Base-by-base conservation (phyloP, 2,888 invertebrate species). In the Leptinotarsa peninsularis region DNA sequence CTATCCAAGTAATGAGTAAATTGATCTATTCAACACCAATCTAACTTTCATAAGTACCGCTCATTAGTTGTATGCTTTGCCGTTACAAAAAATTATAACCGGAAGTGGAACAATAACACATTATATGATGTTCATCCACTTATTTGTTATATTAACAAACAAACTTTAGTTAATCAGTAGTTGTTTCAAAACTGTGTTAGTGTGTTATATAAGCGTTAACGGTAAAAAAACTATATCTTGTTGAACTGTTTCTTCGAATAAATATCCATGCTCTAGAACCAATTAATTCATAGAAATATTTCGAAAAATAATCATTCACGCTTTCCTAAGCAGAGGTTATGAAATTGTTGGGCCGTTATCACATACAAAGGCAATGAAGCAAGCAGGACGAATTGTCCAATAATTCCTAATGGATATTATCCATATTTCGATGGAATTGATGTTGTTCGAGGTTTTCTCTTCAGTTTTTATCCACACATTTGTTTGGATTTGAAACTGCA, bases 301-400 rank as follows among this genome's bases (percentile, higher is more conserved):
- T 69, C 56, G 68, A 68, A 56, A 49, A 70, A 70, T 49, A 21
- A 49, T 70, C 56, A 49, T 70, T 70, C 43, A 70, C 70, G 70
- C 70, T 70, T 58, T 70, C 58, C 58, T 58, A 10, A 58, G 54
- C 23, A 70, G 5, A 43, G 23, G 58, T 58, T 27, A 4, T 70
- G 58, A 49, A 70, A 70, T 60, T 18, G 33, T 43, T 63, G n/a
- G 10, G 63, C 63, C 33, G 33, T 33, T 63, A 63, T 63, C 27
- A 58, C 58, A 63, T 63, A 63, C 15, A 27, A 10, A 21, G 58
- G 58, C 21, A 58, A 58, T 58, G 23, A 23, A 23, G 58, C 58
- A 58, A 15, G 23, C 58, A 21, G 58, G 33, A 7, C 5, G 17
- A 60, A 60, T 60, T 52, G 52, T 52, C n/a, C 52, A 52, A 52